Evolutionary conservation across 2,113 vertebrate genomes (phyloP), one percentile per base, ranked within the genome.

Genomic region (Prochilodus magdalenae): DNA sequence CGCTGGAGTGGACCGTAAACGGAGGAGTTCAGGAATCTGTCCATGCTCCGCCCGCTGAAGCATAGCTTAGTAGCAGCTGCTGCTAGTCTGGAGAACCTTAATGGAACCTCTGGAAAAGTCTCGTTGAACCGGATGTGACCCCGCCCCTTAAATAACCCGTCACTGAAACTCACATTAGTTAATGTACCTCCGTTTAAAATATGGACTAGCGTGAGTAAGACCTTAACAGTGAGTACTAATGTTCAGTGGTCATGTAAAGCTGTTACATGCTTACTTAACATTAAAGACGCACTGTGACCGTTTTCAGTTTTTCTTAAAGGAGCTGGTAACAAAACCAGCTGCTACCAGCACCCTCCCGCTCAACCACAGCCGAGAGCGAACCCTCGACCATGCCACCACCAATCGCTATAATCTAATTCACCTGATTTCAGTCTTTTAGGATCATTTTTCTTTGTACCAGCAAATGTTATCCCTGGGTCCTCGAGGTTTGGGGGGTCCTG

Each of bases 321-420:
- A 5, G 30, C 66, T 66, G 30, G 87, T 85, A 86, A 87, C 92
- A 91, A 85, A 89, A 88, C 93, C 94, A 24, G 93, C 92, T 92
- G 93, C 67, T 88, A 69, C 83, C 15, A 30, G 69, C 65, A 57
- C 66, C 89, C 87, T 85, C 85, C 83, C 83, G 77, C 89, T 81
- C 82, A 86, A 88, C 88, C 83, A 59, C 8, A 0, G 55, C 75
- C 77, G 66, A 53, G 62, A 27, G 1, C 8, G 16, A 69, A 40
- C 74, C 78, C 16, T 47, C 5, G 13, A 40, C 57, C 26, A 47
- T 0, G 26, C 20, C 4, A 13, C 22, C 20, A 69, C 0, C 27
- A 74, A 13, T 3, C 2, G 74, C 73, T n/a, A 3, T 33, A 12
- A 22, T 40, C 75, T 30, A 44, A 44, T 63, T 18, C 16, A 76